Evolutionary conservation across 2,888 invertebrate species (phyloP).

Genomic region (Meteorus colon): DNA sequence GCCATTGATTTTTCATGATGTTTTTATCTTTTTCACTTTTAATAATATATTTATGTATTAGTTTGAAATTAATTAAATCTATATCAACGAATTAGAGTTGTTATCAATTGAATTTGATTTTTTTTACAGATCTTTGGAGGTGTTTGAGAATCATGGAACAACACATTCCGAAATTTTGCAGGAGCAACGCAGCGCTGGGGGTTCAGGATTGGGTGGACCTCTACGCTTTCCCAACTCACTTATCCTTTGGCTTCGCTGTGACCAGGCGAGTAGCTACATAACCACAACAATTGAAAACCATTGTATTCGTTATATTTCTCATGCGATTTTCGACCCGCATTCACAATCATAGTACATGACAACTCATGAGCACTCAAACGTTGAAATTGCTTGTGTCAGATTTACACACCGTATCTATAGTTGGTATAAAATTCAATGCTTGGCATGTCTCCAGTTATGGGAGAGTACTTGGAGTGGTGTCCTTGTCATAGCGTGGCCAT

Average conservation of each 20-base stretch:
- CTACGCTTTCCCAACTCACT: slow-evolving; percentile 84
- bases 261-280: slow-evolving; percentile 76
- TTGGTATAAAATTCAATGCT: background rate
- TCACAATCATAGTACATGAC: slow-evolving; percentile 20
- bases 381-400: slow-evolving; percentile 12
- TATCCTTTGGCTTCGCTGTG: slow-evolving; percentile 90
- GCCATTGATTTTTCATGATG: background rate
- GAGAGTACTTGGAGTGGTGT: slow-evolving; percentile 26
- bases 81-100: background rate
- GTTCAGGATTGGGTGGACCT: slow-evolving; percentile 80
- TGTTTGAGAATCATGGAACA: slow-evolving; percentile 81
- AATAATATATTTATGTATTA: background rate
- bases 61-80: slow-evolving; percentile 13
- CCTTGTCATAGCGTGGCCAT: slow-evolving; percentile 28
- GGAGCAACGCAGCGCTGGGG: slow-evolving; percentile 80
- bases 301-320: background rate
- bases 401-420: slow-evolving; percentile 30
- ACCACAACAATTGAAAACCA: background rate
- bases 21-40: slow-evolving; percentile 25
- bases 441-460: slow-evolving; percentile 19
- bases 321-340: slow-evolving; percentile 7
- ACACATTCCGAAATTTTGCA: slow-evolving; percentile 82
- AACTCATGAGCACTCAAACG: slow-evolving; percentile 25
- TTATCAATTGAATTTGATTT: background rate
- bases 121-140: slow-evolving; percentile 82